Conservation (phyloP, 2,888 invertebrate species). For the Flexamia atlantica region DNA sequence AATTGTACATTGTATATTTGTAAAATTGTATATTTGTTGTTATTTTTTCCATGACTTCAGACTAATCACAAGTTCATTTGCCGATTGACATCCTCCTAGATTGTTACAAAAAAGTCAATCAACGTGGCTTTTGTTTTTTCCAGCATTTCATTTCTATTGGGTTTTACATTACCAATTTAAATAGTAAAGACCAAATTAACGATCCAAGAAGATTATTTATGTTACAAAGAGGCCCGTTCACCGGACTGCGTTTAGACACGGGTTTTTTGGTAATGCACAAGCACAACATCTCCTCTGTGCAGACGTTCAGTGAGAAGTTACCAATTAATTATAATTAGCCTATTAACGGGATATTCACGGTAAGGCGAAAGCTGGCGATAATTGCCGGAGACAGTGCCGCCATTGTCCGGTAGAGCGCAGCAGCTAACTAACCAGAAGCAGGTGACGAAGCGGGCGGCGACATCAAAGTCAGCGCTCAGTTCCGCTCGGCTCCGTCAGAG, state of each 20-base stretch:
- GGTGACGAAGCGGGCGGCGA: conserved; percentile 45
- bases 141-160: too few species aligned
- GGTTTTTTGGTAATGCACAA: conserved; percentile 26
- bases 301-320: conserved; percentile 6
- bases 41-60: too few species aligned
- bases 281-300: conserved; percentile 17
- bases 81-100: too few species aligned
- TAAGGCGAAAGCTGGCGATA: conserved; percentile 51
- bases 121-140: too few species aligned
- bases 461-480: conserved; percentile 52
- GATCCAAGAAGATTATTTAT: not conserved
- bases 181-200: too few species aligned
- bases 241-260: not conserved
- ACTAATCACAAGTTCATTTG: too few species aligned
- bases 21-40: too few species aligned
- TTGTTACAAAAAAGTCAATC: too few species aligned
- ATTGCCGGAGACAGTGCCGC: conserved; percentile 36
- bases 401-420: conserved; percentile 59
- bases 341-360: conserved; percentile 45
- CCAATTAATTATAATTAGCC: conserved; percentile 59
- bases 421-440: conserved; percentile 62
- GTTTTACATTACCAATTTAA: too few species aligned
- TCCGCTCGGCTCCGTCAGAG: conserved; percentile 1
- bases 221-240: conserved; percentile 23
- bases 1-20: too few species aligned